A percentile compares a stretch with the other conserved stretches of the same genome.
These are phyloP conservation scores for Chrysopilus asiliformis DNA, from an alignment of 2,888 invertebrate genomes.

Conservation along the genomic window DNA sequence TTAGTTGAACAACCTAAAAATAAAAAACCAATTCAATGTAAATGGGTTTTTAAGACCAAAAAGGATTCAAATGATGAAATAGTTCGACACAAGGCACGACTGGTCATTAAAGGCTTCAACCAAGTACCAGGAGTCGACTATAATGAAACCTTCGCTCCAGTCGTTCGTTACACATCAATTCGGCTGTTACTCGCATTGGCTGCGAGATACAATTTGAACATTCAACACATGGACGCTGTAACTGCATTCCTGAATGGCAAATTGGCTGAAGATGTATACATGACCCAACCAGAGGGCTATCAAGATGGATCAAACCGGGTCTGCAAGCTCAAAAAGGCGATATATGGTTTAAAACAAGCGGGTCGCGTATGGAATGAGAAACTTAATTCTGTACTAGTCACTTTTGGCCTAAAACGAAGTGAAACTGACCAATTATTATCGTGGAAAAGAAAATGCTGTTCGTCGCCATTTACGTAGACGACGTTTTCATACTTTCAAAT, in stretches of 20 bases:
- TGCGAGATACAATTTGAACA: constrained; percentile 8
- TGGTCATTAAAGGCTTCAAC: constrained; percentile 11
- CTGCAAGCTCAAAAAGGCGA: constrained; percentile 12
- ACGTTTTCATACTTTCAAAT: constrained; percentile 15
- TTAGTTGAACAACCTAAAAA: constrained; percentile 2
- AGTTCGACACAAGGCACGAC: too few relatives aligned
- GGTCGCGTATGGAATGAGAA: constrained; percentile 12
- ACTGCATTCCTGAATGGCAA: constrained; percentile 7
- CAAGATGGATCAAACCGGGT: constrained; percentile 8
- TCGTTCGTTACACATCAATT: constrained; percentile 15
- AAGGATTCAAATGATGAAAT: too few relatives aligned
- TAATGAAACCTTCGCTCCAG: constrained; percentile 16
- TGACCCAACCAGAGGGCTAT: constrained; percentile 16
- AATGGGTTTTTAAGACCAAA: constrained; percentile 7
- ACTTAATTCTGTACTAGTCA: constrained; percentile 6
- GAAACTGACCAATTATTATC: constrained; percentile 8
- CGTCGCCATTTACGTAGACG: constrained; percentile 18
- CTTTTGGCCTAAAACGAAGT: constrained; percentile 2
- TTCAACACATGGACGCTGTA: constrained; percentile 9
- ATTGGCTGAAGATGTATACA: too few relatives aligned
- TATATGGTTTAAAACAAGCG: constrained; percentile 16
- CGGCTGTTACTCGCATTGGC: constrained; percentile 13
- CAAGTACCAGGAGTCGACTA: constrained; percentile 15
- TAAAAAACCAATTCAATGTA: constrained; percentile 10
- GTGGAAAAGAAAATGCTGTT: constrained; percentile 12